Evolutionary conservation across 2,888 invertebrate species (phyloP), one percentile per base, ranked within the genome.

Genomic region (Andrena fulva): DNA sequence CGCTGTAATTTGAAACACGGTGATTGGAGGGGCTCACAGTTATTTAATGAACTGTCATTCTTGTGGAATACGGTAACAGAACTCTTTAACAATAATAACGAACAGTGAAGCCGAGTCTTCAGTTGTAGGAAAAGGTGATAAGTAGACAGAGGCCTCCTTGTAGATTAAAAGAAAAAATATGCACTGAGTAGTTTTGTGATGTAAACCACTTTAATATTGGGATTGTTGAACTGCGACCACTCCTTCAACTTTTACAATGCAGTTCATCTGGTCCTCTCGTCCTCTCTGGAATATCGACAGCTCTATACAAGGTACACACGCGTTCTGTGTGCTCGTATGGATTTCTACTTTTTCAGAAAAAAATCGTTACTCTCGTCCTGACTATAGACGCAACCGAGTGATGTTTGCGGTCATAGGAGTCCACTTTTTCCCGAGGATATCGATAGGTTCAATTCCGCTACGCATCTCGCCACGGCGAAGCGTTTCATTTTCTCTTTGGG

Each of bases 401-500:
- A 79, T 79, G 79, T 72, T 80, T 80, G 80, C 66, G 80, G 80
- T 80, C 79, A 80, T 79, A 60, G 80, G 72, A 80, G 59, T 67
- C 66, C 60, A 72, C 64, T 67, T 72, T 79, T 79, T 79, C 42
- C 16, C 79, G 78, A 54, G 66, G 66, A 79, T 78, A 80, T 80
- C 80, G 80, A 78, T 79, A 78, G 79, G 66, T 72, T 72, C 79
- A 72, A 80, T 80, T 72, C 66, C 62, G 27, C 52, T 48, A 72
- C 79, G 80, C 79, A 72, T 16, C 72, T 33, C 72, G 50, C 54
- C 72, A n/a, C 79, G 50, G 31, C 60, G 48, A 67, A 66, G 27
- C 66, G 72, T 42, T 80, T 60, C 79, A 79, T 78, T 79, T 67
- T 80, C 80, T 54, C 64, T 80, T 79, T 72, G 72, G 71, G 33